A percentile compares a stretch with the other conserved stretches of the same genome.
phyloP scores from a whole-genome alignment of 2,113 vertebrate genomes.

The Electrona antarctica region DNA sequence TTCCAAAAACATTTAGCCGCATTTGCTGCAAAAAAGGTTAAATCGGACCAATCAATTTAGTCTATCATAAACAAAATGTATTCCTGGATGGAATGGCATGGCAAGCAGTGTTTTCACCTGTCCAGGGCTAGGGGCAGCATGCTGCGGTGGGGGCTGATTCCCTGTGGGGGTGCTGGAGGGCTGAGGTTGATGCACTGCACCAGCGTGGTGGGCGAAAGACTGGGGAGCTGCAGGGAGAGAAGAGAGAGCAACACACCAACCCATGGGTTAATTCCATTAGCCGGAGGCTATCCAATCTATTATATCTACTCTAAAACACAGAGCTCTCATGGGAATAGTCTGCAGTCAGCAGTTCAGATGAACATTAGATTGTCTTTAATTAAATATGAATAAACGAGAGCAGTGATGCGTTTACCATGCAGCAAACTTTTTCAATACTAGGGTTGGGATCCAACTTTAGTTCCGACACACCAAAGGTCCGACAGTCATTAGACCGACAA shows the following conservation, averaged over 20 bases:
- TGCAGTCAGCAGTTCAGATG: background rate
- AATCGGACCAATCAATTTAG: too few species aligned
- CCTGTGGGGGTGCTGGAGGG: slow-evolving; percentile 91
- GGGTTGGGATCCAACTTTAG: too few species aligned
- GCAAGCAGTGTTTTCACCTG: slow-evolving; percentile 76
- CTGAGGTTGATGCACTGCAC: slow-evolving; percentile 88
- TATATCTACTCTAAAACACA: background rate
- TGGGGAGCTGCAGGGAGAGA: slow-evolving; percentile 80
- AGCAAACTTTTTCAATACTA: too few species aligned
- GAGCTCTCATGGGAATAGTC: background rate
- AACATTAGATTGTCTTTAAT: too few species aligned
- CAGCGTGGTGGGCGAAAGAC: slow-evolving; percentile 88
- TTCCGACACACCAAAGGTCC: too few species aligned
- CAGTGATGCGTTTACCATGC: too few species aligned
- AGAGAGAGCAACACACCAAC: background rate
- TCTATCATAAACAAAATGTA: too few species aligned
- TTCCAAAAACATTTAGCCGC: too few species aligned
- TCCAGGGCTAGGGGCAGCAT: slow-evolving; percentile 89
- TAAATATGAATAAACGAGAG: too few species aligned
- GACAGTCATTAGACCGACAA: too few species aligned
- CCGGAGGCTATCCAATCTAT: background rate
- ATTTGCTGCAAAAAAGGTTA: too few species aligned
- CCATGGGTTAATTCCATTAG: background rate
- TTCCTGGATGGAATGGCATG: background rate
- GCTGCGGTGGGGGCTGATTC: slow-evolving; percentile 89